Conservation (phyloP, 2,888 invertebrate species). For the Caenorhabditis wallacei region DNA sequence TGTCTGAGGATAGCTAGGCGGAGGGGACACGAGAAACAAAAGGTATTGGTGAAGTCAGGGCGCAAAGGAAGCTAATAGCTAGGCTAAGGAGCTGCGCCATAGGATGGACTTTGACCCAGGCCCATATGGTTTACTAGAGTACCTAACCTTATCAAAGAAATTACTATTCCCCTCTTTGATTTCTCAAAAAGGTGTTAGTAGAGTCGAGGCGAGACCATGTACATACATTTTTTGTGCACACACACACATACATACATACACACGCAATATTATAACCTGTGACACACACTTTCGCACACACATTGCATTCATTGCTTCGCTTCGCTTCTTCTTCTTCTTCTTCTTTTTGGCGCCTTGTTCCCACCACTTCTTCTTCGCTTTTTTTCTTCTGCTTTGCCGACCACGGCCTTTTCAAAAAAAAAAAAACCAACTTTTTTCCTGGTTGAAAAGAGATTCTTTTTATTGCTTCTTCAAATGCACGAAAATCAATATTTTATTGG, state of each 20-base stretch:
- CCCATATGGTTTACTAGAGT: too few relatives aligned
- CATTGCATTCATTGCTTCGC: slow-evolving; percentile 46
- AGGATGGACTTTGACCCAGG: too few relatives aligned
- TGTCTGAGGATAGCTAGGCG: too few relatives aligned
- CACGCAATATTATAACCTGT: slow-evolving; percentile 46
- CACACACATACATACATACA: slow-evolving; percentile 31
- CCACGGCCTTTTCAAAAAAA: too few relatives aligned
- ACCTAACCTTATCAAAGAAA: too few relatives aligned
- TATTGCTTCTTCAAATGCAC: slow-evolving; percentile 17
- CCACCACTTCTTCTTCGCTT: slow-evolving; percentile 1
- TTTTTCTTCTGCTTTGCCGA: background rate
- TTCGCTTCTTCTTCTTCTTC: slow-evolving; percentile 13
- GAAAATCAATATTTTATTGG: slow-evolving; percentile 44
- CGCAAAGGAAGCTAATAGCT: too few relatives aligned
- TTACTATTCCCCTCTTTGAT: too few relatives aligned
- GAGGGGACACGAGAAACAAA: too few relatives aligned
- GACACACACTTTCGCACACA: slow-evolving; percentile 36
- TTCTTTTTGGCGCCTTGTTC: slow-evolving; percentile 15
- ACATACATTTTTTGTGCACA: slow-evolving; percentile 51
- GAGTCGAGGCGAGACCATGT: too few relatives aligned
- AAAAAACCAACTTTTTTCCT: background rate
- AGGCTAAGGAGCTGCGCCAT: too few relatives aligned
- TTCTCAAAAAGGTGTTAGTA: too few relatives aligned
- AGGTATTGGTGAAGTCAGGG: too few relatives aligned
- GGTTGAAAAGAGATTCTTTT: background rate